Percentiles rank a stretch among this genome's conserved stretches.
phyloP scores from a whole-genome alignment of 1,140 invertebrate genomes.

The Drosophila hydei region DNA sequence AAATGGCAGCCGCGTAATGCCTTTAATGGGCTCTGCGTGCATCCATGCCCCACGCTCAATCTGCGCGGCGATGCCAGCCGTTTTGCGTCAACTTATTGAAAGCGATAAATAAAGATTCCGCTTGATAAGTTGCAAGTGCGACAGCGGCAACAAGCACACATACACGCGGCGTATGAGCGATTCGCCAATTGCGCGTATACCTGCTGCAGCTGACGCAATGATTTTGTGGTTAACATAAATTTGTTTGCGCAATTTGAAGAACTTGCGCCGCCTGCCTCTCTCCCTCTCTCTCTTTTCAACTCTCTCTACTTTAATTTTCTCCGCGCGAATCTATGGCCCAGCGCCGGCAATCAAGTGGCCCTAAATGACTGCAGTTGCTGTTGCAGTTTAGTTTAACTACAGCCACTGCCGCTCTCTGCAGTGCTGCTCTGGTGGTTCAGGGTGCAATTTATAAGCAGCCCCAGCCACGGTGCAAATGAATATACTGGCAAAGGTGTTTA shows the following conservation, averaged over 20 bases:
- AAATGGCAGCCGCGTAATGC: slow-evolving; percentile 73
- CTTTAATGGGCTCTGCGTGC: slow-evolving; percentile 78
- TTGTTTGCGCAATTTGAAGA: slow-evolving; percentile 65
- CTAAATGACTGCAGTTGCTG: slow-evolving; percentile 75
- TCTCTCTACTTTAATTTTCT: slow-evolving; percentile 45
- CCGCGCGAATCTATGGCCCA: slow-evolving; percentile 44
- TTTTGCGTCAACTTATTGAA: slow-evolving; percentile 77
- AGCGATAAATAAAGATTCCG: slow-evolving; percentile 83
- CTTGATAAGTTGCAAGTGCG: slow-evolving; percentile 40
- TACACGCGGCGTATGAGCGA: slow-evolving; percentile 58
- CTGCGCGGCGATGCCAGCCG: slow-evolving; percentile 25
- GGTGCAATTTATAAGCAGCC: slow-evolving; percentile 65
- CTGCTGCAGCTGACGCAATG: slow-evolving; percentile 53
- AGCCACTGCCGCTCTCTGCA: slow-evolving; percentile 5
- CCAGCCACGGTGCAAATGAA: slow-evolving; percentile 38
- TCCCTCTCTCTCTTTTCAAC: slow-evolving; percentile 19
- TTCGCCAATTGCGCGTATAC: slow-evolving; percentile 5
- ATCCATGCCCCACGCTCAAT: slow-evolving; percentile 32
- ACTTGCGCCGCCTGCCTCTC: slow-evolving; percentile 19
- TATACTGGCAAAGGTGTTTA: slow-evolving; percentile 6
- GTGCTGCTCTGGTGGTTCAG: not conserved
- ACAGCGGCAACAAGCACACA: slow-evolving; percentile 22
- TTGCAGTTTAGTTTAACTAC: slow-evolving; percentile 59
- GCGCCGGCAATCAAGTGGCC: slow-evolving; percentile 56
- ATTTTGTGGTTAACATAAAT: slow-evolving; percentile 78